Conservation (phyloP, 2,797 vertebrate genomes). For the Agapornis canus region DNA sequence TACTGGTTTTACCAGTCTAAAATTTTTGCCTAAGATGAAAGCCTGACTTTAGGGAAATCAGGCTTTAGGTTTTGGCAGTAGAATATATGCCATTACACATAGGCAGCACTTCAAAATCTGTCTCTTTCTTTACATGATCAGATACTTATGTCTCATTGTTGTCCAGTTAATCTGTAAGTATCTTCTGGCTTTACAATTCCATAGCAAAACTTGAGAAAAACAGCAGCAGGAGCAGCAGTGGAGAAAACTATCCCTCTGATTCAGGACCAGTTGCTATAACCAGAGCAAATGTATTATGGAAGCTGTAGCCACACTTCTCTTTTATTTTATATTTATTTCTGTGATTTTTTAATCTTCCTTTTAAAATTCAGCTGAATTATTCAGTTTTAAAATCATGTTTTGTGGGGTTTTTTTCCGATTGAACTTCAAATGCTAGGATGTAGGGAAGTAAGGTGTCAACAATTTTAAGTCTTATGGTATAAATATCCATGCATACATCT, state of each 20-base stretch:
- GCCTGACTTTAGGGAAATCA: neutral
- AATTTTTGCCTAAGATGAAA: neutral
- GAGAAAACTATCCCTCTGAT: neutral
- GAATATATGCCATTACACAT: neutral
- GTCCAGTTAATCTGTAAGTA: neutral
- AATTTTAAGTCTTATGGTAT: neutral
- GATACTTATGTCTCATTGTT: neutral
- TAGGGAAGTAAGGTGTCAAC: neutral
- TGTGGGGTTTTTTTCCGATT: neutral
- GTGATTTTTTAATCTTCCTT: neutral
- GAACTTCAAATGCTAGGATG: neutral
- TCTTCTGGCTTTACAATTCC: neutral
- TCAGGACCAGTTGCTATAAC: neutral
- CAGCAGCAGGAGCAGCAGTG: neutral
- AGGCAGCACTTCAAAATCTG: neutral
- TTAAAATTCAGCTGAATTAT: neutral
- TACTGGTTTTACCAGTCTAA: neutral
- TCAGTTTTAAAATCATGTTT: neutral
- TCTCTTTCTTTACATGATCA: neutral
- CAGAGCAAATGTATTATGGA: neutral
- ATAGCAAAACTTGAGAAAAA: neutral
- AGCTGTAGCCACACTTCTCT: neutral
- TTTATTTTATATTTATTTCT: neutral
- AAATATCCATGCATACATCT: neutral
- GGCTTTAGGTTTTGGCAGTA: neutral